Base-by-base conservation (phyloP, 2,113 vertebrate species). In the Morphnarchus princeps region DNA sequence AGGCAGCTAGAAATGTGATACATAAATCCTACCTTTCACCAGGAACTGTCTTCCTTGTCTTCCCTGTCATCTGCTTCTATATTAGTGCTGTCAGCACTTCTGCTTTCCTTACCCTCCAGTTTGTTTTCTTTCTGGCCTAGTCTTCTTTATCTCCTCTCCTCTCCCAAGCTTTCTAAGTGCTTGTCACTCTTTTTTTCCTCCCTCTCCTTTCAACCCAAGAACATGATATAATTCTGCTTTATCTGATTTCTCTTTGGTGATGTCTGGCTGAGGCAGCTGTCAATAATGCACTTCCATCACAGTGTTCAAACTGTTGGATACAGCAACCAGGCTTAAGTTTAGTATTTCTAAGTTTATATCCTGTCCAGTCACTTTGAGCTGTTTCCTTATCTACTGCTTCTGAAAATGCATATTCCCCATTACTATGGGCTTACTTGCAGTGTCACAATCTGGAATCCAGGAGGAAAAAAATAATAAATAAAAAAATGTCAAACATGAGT, bases 11-110 rank as follows among this genome's bases (percentile, higher is more conserved):
- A 79, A 91, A 77, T 63, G 52, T 40, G 83, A 59, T 59, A 71
- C 13, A 22, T 66, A 93, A 95, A 94, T 85, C 81, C 77, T 87
- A 10, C 84, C 92, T 91, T 92, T 94, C 78, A 82, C 73, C 81
- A 87, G 8, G 0, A 61, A 14, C 69, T 67, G 24, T 69, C 77
- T 90, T 88, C 76, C 74, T 89, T 89, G 76, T 92, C 91, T 96
- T 72, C n/a, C 55, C 49, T 85, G 82, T 92, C 92, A 83, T 90
- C 88, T 94, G 57, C 84, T 73, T 72, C 85, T 93, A 13, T 74
- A 47, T 93, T n/a, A 73, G 47, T 59, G 82, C 85, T 95, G 93
- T 94, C 96, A 92, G 82, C 88, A 36, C 63, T 89, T 88, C 54
- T 95, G 66, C 78, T 45, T 72, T 88, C 84, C 62, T 82, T 87